Base-by-base conservation (phyloP, 2,113 vertebrate genomes). In the Triplophysa siluroides region DNA sequence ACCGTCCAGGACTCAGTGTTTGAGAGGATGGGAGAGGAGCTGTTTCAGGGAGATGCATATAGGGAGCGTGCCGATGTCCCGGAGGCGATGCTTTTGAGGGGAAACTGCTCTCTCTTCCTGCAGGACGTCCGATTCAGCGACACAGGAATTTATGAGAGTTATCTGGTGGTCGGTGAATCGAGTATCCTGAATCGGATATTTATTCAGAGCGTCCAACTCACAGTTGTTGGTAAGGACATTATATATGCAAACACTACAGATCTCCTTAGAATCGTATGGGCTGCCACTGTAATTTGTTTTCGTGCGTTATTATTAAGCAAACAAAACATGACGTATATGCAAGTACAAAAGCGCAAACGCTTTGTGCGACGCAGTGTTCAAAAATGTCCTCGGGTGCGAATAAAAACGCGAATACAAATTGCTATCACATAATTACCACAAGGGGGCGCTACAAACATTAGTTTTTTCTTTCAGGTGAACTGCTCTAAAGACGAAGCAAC, bases 31-130 rank as follows among this genome's bases (percentile, higher is more conserved):
- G 89, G 91, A 1, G 3, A 41, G 1, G 7, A 4, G 0, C 21
- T 0, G 6, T 92, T 84, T 82, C 78, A 89, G 83, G 88, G 83
- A 0, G 19, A n/a, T 0, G 74, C 33, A 29, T 88, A 86, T 0
- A 0, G 16, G 61, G 87, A 81, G 23, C 87, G 92, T 0, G 67
- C 56, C 7, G 78, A 78, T 45, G 84, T 93, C 0, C 73, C 79
- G 0, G 13, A 63, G 81, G 78, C 83, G 1, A 66, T 23, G 45
- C 87, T 93, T 6, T 26, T 2, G 10, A 47, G 38, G 0, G 92
- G 92, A 2, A 86, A 93, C 63, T 93, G 92, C 26, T 92, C 92
- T 0, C 83, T 93, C 79, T 54, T 83, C 62, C 79, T 93, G 73
- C 68, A 1, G 0, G 91, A 93, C 43, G 88, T 86, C 2, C 89